Evolutionary conservation across 1,140 invertebrate species (phyloP).

Genomic region (Euwallacea similis): DNA sequence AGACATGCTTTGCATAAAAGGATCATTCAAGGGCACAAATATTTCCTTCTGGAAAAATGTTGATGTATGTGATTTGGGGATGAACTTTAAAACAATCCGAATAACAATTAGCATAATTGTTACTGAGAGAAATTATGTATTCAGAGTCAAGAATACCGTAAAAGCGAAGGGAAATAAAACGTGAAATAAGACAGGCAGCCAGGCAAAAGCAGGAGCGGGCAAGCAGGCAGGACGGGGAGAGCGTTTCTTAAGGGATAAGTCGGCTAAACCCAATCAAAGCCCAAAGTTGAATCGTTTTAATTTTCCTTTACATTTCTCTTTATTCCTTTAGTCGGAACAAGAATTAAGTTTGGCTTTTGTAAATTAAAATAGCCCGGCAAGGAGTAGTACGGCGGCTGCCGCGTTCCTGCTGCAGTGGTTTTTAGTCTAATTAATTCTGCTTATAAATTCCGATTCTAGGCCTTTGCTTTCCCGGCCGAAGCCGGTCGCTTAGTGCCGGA

Average conservation of each 20-base stretch:
- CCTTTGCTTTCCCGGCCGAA: conserved; percentile 25
- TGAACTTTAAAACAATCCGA: too few relatives aligned
- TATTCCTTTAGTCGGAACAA: conserved; percentile 56
- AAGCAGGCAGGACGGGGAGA: conserved; percentile 36
- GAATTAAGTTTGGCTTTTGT: conserved; percentile 60
- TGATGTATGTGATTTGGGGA: too few relatives aligned
- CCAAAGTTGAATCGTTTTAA: conserved; percentile 56
- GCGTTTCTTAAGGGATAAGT: conserved; percentile 40
- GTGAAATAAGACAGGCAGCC: conserved; percentile 35
- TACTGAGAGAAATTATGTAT: background rate
- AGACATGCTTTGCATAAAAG: conserved; percentile 52
- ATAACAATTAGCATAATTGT: too few relatives aligned
- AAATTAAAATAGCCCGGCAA: conserved; percentile 56
- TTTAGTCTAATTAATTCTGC: conserved; percentile 59
- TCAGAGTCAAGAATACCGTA: background rate
- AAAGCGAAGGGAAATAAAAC: conserved; percentile 28
- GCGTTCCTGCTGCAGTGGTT: conserved; percentile 52
- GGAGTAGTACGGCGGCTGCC: conserved; percentile 45
- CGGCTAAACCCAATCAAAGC: conserved; percentile 55
- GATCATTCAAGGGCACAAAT: conserved; percentile 8
- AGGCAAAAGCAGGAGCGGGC: conserved; percentile 32
- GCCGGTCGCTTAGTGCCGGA: conserved; percentile 15
- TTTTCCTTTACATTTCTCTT: conserved; percentile 58
- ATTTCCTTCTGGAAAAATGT: background rate
- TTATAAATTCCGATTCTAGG: conserved; percentile 57